phyloP scores from a whole-genome alignment of 2,888 invertebrate genomes.

The Himalopsyche japonica region DNA sequence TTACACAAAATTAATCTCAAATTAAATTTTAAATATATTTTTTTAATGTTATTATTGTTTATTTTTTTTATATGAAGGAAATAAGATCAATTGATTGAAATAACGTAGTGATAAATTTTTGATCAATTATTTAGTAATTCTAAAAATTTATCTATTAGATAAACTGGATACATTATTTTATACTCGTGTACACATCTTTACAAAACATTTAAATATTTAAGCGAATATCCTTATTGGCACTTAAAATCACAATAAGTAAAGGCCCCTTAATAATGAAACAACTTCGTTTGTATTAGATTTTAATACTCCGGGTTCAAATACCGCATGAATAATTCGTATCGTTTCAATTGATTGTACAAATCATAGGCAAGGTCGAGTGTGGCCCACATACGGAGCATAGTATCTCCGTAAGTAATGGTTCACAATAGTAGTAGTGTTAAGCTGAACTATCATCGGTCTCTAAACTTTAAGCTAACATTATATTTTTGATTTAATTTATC shows the following conservation, averaged over 20 bases:
- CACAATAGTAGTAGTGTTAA: not conserved
- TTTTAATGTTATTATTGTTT: no score
- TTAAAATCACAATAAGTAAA: not conserved
- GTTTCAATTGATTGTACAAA: not conserved
- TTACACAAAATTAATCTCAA: no score
- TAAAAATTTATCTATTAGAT: no score
- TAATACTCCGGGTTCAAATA: not conserved
- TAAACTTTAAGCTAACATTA: not conserved
- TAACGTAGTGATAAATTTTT: no score
- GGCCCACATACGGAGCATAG: not conserved
- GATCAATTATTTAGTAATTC: no score
- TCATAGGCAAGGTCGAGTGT: conserved; percentile 20
- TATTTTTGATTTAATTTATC: no score
- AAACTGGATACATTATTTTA: no score
- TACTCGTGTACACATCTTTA: no score
- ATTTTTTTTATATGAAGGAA: no score
- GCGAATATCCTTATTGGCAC: not conserved
- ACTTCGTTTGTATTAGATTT: not conserved
- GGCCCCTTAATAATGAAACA: not conserved
- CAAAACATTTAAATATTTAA: no score
- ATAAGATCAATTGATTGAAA: no score
- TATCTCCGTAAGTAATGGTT: not conserved
- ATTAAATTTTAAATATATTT: no score
- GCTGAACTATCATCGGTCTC: not conserved
- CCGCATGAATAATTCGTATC: not conserved